Evolutionary conservation across 2,797 vertebrate genomes (phyloP).

Genomic region (Sebastes diaconus): DNA sequence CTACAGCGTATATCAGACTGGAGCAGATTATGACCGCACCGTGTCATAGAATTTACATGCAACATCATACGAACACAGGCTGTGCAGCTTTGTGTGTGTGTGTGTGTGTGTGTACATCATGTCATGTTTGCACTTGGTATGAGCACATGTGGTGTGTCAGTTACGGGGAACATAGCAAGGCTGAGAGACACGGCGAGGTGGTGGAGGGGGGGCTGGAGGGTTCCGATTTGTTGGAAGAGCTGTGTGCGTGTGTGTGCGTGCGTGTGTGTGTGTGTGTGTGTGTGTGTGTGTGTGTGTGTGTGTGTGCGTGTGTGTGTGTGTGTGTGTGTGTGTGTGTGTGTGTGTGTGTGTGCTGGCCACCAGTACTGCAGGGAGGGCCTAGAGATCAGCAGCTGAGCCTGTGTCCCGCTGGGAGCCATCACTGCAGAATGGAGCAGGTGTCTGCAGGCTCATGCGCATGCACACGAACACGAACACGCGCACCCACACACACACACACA

Average conservation of each 20-base stretch:
- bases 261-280: conserved; percentile 17
- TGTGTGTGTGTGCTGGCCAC: conserved; percentile 60
- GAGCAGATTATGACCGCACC: neutral
- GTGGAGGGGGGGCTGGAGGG: conserved; percentile 52
- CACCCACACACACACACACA: conserved; percentile 31
- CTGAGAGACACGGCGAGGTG: conserved; percentile 51
- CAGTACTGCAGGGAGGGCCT: conserved; percentile 80
- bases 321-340: conserved; percentile 36
- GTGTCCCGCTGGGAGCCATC: conserved; percentile 79
- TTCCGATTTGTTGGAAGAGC: conserved; percentile 51
- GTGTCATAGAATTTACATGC: conserved; percentile 39
- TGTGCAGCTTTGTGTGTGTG: conserved; percentile 19
- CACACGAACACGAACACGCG: conserved; percentile 22
- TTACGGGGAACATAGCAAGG: conserved; percentile 57
- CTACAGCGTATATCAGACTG: conserved; percentile 16
- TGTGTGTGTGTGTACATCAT: conserved; percentile 43
- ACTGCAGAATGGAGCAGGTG: conserved; percentile 84
- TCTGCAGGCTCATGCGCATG: conserved; percentile 65
- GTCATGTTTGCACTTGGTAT: conserved; percentile 69
- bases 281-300: conserved; percentile 20
- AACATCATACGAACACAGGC: conserved; percentile 15
- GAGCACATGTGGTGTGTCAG: conserved; percentile 76
- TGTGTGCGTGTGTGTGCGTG: conserved; percentile 14
- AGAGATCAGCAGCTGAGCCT: conserved; percentile 84
- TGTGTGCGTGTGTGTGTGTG: conserved; percentile 32